Conservation (phyloP, 2,113 vertebrate species). For the Phodopus roborovskii region DNA sequence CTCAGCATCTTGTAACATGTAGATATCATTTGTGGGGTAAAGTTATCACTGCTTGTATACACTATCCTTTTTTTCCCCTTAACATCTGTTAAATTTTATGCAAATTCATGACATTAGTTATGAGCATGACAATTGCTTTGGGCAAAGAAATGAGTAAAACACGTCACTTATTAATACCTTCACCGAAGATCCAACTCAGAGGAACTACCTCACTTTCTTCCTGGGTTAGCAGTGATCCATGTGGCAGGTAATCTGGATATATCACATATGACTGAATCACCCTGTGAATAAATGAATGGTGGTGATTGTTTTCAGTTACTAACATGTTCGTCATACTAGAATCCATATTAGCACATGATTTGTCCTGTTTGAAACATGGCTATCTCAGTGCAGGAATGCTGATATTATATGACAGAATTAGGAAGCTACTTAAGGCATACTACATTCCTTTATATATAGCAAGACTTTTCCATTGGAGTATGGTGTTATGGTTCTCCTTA, state of each 20-base stretch:
- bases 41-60: neutral
- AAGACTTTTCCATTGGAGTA: neutral
- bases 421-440: neutral
- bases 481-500: neutral
- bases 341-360: neutral
- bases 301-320: neutral
- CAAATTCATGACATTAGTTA: neutral
- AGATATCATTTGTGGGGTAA: neutral
- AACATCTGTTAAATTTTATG: neutral
- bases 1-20: neutral
- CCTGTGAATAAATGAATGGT: neutral
- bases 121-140: neutral
- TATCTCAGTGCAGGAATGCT: neutral
- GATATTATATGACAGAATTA: neutral
- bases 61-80: neutral
- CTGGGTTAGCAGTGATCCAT: neutral
- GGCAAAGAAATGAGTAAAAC: neutral
- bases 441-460: neutral
- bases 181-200: neutral
- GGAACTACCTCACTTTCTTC: neutral
- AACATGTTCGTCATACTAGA: neutral
- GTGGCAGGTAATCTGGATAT: neutral
- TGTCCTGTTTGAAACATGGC: neutral
- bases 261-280: neutral
- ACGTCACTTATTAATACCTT: neutral